Percentiles rank a stretch among this genome's conserved stretches.
These are phyloP conservation scores for Rhynchotus rufescens DNA, from an alignment of 2,797 vertebrate species.

Conservation along the genomic window DNA sequence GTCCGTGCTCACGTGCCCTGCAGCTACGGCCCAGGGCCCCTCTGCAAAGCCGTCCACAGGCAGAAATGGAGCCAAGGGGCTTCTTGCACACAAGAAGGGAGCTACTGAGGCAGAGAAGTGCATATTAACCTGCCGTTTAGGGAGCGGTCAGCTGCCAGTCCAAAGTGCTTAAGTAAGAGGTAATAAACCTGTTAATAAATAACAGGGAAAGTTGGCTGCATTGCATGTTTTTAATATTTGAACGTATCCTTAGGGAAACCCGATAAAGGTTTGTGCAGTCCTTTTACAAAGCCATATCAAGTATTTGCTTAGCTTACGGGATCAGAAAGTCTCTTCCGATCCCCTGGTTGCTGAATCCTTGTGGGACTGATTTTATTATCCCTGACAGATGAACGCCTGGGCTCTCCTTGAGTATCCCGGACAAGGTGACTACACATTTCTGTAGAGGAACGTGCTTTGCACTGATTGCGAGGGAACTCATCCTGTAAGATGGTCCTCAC, in stretches of 20 bases:
- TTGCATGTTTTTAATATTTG: background rate
- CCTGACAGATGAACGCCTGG: background rate
- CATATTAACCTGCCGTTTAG: background rate
- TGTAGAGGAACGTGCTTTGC: background rate
- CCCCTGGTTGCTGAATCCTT: background rate
- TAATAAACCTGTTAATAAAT: conserved; percentile 63
- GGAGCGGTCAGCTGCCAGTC: background rate
- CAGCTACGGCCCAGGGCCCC: background rate
- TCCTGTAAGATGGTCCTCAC: background rate
- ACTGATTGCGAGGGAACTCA: background rate
- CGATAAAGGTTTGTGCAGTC: background rate
- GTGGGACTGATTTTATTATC: background rate
- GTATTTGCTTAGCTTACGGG: background rate
- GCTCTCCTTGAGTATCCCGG: background rate
- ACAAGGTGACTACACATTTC: background rate
- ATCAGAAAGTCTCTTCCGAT: background rate
- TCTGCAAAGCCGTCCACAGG: background rate
- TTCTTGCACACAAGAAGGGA: background rate
- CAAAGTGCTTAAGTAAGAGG: conserved; percentile 35
- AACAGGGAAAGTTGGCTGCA: background rate
- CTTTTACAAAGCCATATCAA: background rate
- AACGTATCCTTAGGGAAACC: background rate
- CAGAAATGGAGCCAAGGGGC: background rate
- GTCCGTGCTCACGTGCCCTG: background rate
- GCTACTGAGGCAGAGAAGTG: background rate